Conservation (phyloP, 2,888 invertebrate genomes). For the Eupeodes latifasciatus region DNA sequence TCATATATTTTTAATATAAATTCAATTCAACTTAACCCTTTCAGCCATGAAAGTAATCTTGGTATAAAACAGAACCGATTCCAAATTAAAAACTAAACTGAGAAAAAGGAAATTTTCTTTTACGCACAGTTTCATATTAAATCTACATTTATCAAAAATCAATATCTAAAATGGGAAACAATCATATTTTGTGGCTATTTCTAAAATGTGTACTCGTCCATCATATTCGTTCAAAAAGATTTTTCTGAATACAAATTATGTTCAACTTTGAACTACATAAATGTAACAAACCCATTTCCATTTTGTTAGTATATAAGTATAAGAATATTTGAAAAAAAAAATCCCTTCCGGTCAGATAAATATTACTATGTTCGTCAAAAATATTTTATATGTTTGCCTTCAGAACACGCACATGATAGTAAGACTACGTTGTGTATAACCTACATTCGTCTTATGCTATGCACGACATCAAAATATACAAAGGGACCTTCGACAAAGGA, state of each 20-base stretch:
- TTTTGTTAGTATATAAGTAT: neutral
- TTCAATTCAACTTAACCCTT: too few relatives aligned
- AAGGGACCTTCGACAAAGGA: neutral
- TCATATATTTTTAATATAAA: too few relatives aligned
- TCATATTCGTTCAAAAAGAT: too few relatives aligned
- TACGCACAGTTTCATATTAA: too few relatives aligned
- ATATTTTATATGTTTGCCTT: slow-evolving; percentile 23
- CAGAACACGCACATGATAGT: neutral
- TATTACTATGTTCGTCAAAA: neutral
- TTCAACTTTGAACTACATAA: too few relatives aligned
- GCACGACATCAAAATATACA: neutral
- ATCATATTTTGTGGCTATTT: neutral
- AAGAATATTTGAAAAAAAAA: neutral
- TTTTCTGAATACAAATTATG: too few relatives aligned
- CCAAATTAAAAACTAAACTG: too few relatives aligned
- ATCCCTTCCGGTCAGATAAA: slow-evolving; percentile 37
- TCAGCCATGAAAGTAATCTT: too few relatives aligned
- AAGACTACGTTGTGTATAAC: neutral
- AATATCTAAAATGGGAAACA: neutral
- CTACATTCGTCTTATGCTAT: neutral
- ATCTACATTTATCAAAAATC: neutral
- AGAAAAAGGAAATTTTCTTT: too few relatives aligned
- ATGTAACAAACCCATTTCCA: too few relatives aligned
- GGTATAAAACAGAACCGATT: too few relatives aligned
- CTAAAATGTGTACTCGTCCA: neutral